These are phyloP conservation scores for Holacanthella duospinosa DNA, from an alignment of 2,888 invertebrate species.

Conservation along the genomic window DNA sequence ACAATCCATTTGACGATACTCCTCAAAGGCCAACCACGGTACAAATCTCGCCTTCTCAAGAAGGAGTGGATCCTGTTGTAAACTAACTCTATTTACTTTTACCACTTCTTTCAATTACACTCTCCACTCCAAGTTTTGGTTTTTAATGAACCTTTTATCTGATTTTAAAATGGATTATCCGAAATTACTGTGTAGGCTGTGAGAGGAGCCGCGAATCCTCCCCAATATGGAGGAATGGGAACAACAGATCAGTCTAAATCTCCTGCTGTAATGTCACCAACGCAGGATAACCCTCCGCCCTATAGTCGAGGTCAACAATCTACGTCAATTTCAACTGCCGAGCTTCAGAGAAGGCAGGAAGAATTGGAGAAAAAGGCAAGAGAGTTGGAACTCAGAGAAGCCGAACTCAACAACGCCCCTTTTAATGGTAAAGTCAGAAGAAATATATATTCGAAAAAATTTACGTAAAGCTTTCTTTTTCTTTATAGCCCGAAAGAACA, in stretches of 20 bases:
- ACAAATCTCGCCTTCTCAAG: slow-evolving; percentile 30
- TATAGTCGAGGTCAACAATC: slow-evolving; percentile 21
- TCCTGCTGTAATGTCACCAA: slow-evolving; percentile 38
- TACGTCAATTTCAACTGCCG: slow-evolving; percentile 35
- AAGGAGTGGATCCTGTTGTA: slow-evolving; percentile 4
- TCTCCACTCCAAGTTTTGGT: background rate
- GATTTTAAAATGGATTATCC: background rate
- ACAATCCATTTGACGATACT: slow-evolving; percentile 84
- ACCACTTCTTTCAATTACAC: background rate
- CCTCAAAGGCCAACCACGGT: slow-evolving; percentile 36
- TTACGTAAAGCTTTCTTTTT: slow-evolving; percentile 11
- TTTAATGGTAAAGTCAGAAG: slow-evolving; percentile 43
- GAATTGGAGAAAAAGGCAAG: slow-evolving; percentile 85
- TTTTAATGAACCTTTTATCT: background rate
- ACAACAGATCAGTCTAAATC: slow-evolving; percentile 17
- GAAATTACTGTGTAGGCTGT: slow-evolving; percentile 39
- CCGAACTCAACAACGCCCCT: slow-evolving; percentile 58
- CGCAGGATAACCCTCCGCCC: slow-evolving; percentile 31
- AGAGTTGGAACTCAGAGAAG: slow-evolving; percentile 75
- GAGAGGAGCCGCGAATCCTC: slow-evolving; percentile 48
- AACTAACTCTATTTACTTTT: slow-evolving; percentile 4
- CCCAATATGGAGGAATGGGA: slow-evolving; percentile 40
- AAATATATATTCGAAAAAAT: too few species aligned
- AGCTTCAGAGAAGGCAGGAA: slow-evolving; percentile 63
- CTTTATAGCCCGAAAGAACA: slow-evolving; percentile 63